Percentiles rank a stretch among this genome's conserved stretches.
Conservation (phyloP, 2,888 invertebrate genomes). For the Brachycybe producta region DNA sequence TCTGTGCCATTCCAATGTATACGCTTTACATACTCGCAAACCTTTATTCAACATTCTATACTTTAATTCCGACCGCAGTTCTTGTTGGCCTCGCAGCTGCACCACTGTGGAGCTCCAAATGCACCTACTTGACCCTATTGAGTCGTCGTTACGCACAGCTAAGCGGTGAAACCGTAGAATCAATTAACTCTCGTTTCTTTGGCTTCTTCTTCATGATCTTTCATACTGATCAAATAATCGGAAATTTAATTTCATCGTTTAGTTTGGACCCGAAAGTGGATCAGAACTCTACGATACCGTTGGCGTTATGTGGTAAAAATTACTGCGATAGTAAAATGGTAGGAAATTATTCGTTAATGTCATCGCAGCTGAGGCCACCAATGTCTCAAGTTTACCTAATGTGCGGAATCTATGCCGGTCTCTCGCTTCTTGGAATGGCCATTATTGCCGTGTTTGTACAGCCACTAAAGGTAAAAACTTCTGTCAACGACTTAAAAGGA, state of each 20-base stretch:
- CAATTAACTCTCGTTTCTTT: slow-evolving; percentile 15
- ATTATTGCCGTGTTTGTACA: slow-evolving; percentile 13
- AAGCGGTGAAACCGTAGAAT: not conserved
- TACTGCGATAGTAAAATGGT: slow-evolving; percentile 8
- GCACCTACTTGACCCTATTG: slow-evolving; percentile 9
- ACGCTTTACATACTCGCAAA: slow-evolving; percentile 12
- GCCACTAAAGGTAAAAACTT: not conserved
- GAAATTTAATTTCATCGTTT: slow-evolving; percentile 17
- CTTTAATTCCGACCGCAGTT: slow-evolving; percentile 14
- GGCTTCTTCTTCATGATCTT: slow-evolving; percentile 18
- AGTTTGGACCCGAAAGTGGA: slow-evolving; percentile 7
- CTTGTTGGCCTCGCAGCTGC: slow-evolving; percentile 11
- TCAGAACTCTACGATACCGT: not conserved
- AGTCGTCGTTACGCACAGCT: slow-evolving; percentile 12
- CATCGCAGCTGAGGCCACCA: not conserved
- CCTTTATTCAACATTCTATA: slow-evolving; percentile 14
- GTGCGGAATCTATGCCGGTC: slow-evolving; percentile 10
- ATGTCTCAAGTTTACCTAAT: slow-evolving; percentile 4
- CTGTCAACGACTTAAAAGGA: not conserved
- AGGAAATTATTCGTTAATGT: not conserved
- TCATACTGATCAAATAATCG: slow-evolving; percentile 16
- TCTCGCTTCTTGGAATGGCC: slow-evolving; percentile 6
- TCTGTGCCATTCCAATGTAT: slow-evolving; percentile 1
- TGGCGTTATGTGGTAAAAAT: slow-evolving; percentile 10
- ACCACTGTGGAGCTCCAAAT: slow-evolving; percentile 14